Conservation (phyloP, 2,113 vertebrate genomes). For the Hypocryptadius cinnamomeus region DNA sequence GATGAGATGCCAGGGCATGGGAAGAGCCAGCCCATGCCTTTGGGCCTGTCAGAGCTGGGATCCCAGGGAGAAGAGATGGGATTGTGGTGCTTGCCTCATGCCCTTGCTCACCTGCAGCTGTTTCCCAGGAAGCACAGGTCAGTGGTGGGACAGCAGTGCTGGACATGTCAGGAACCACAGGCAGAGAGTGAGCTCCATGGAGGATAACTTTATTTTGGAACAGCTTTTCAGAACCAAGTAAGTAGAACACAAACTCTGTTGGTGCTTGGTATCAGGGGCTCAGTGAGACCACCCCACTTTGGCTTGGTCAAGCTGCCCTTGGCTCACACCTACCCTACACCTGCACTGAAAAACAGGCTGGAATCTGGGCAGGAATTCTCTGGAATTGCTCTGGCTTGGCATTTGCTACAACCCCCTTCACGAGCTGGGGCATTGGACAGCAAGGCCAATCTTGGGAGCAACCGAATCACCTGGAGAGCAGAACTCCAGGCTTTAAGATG, state of each 20-base stretch:
- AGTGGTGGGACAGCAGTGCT: not conserved
- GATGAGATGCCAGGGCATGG: not conserved
- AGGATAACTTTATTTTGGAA: slow-evolving; percentile 25
- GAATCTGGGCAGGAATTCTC: not conserved
- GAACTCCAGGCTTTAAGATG: not conserved
- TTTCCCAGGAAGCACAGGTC: not conserved
- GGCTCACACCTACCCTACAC: not conserved
- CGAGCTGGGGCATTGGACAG: not conserved
- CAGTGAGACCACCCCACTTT: not conserved
- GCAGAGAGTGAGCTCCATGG: not conserved
- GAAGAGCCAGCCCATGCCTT: not conserved
- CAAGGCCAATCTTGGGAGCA: accelerated
- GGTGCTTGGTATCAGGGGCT: not conserved
- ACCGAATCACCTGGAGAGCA: not conserved
- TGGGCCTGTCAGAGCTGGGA: not conserved
- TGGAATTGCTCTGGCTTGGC: not conserved
- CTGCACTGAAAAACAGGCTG: not conserved
- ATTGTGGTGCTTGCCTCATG: not conserved
- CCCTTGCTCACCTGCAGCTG: not conserved
- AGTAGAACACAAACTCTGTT: not conserved
- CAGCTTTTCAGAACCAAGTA: not conserved
- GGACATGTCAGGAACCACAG: not conserved
- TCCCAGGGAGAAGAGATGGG: not conserved
- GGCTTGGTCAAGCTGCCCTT: not conserved
- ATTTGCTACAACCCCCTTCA: not conserved